A percentile compares a stretch with the other conserved stretches of the same genome.
Conservation (phyloP, 1,140 invertebrate species). For the Laodelphax striatellus region DNA sequence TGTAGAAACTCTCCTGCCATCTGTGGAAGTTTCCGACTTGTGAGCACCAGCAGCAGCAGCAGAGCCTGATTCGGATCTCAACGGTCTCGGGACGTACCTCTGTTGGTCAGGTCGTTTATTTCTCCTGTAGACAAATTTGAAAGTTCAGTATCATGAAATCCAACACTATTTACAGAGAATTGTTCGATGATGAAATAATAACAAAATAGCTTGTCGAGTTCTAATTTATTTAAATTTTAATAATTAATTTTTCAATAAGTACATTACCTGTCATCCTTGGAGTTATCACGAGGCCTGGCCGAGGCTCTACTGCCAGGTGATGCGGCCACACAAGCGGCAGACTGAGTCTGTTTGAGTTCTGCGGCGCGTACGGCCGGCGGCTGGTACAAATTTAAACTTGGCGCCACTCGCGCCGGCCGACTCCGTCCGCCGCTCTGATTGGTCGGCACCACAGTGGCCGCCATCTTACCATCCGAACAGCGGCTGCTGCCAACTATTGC, state of each 20-base stretch:
- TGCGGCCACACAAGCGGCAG: no score
- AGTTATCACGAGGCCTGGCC: background rate
- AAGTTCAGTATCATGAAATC: no score
- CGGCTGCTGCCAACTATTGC: constrained; percentile 26
- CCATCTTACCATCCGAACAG: constrained; percentile 20
- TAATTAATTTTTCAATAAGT: background rate
- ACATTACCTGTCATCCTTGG: background rate
- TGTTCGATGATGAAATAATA: no score
- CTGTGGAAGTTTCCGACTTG: constrained; percentile 7
- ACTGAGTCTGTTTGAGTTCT: background rate
- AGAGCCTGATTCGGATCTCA: background rate
- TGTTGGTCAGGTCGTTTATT: background rate
- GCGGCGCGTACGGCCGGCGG: background rate
- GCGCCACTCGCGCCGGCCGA: background rate
- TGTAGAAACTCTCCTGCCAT: background rate
- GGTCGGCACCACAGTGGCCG: background rate
- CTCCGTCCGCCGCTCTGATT: background rate
- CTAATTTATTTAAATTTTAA: no score
- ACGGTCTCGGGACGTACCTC: background rate
- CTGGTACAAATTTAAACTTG: background rate
- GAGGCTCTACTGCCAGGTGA: background rate
- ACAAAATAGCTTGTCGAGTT: no score
- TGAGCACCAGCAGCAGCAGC: constrained; percentile 11
- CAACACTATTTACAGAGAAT: no score
- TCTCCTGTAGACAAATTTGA: no score